Evolutionary conservation across 2,888 invertebrate species (phyloP), one percentile per base, ranked within the genome.

Genomic region (Linnaemya tessellans): DNA sequence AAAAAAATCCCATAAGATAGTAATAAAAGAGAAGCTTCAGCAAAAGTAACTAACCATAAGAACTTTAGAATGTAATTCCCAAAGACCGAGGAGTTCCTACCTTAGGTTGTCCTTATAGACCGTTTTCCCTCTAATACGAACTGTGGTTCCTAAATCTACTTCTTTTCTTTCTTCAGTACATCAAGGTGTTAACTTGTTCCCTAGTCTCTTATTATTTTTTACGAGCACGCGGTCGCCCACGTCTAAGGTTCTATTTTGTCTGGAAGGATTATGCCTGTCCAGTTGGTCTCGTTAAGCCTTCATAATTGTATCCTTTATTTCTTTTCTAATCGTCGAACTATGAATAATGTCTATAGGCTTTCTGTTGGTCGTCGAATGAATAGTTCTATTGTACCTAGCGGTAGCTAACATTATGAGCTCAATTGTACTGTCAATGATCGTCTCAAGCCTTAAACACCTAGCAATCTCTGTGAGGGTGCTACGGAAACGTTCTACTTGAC

Each of bases 381-480:
- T 85, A 11, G 80, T 77, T 43, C 67, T 54, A 49, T 86, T 86
- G 60, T 86, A 86, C 20, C 81, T 74, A 7, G 54, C 51, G 2
- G 82, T 70, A 18, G 79, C 41, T 25, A 41, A 41, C 43, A 85
- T 25, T 56, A 78, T 81, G 13, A 79, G 58, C n/a, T 85, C 68
- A 10, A 10, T 7, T 18, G 38, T 38, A n/a, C n/a, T 8, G 0
- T 62, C 30, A 8, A 49, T 46, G 3, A 62, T 81, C 10, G 68
- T 62, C 4, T 78, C 67, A 7, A 77, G 51, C 3, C 67, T 77
- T 3, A 35, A 1, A 20, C 77, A 77, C 60, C 85, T 70, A 46
- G 87, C 86, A 35, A 87, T 88, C 75, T 87, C 81, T 3, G 75
- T 3, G 11, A 88, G 82, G 22, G 87, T 88, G 56, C 85, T 87